Base-by-base conservation (phyloP, 2,888 invertebrate species). In the Erebia aethiops region DNA sequence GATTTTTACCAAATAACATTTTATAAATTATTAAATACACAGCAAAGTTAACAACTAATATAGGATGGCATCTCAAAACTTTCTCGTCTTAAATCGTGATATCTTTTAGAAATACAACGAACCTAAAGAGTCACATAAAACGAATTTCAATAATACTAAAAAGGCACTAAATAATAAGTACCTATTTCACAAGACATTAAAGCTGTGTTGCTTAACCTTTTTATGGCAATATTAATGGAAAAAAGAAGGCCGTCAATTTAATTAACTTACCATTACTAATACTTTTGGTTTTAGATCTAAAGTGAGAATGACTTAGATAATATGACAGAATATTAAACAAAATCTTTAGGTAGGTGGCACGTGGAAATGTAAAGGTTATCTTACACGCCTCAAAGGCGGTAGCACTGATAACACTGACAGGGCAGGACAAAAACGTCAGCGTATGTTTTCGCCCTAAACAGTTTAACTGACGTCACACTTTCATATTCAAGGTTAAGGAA, bases 161-260 rank as follows among this genome's bases (percentile, higher is more conserved):
- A 54, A 54, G 49, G 49, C 62, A 63, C 49, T 49, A 63, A 63
- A n/a, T 26, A 63, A 11, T 63, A 60, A 60, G 60, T 43, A 60
- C 60, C 60, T 63, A 63, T 63, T 63, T 63, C 18, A 49, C 10
- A n/a, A 21, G 18, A 51, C 46, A 51, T 14, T 62, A 13, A 4
- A 49, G 4, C 46, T 49, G 18, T n/a, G 49, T 63, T 26, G 14
- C 26, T 49, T 51, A 51, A 63, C 21, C 46, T 18, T 63, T 49
- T 62, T 51, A 63, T 49, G 16, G 10, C 18, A 21, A 21, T 51
- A 63, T 8, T 61, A 46, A 61, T 2, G 9, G 13, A 43, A 11
- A 46, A 18, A 18, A n/a, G 58, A 58, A 11, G n/a, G 14, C 35
- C 5, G 14, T 54, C 16, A 16, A 54, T 16, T 54, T 54, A 54